These are phyloP conservation scores for Lontra canadensis DNA, from an alignment of 2,113 vertebrate genomes.

Conservation along the genomic window DNA sequence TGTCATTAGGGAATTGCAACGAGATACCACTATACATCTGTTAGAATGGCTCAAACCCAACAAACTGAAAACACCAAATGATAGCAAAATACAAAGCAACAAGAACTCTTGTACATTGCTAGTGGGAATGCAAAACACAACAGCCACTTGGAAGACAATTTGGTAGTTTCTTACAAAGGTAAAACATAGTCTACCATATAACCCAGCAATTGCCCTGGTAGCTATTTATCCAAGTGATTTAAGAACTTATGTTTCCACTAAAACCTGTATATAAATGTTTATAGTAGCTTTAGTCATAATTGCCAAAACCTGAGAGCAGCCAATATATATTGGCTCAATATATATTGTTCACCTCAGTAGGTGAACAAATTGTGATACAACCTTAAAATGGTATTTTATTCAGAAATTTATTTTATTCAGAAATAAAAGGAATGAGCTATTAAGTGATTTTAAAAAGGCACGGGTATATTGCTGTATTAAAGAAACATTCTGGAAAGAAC, in stretches of 20 bases:
- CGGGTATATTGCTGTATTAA: background rate
- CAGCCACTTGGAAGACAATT: background rate
- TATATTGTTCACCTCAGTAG: background rate
- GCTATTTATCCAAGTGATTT: background rate
- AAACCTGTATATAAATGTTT: background rate
- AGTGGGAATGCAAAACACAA: background rate
- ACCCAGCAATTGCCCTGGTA: background rate
- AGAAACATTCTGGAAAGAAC: background rate
- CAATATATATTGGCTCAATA: background rate
- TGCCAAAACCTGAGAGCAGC: background rate
- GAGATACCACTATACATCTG: background rate
- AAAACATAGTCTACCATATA: background rate
- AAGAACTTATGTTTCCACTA: background rate
- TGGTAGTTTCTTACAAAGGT: background rate
- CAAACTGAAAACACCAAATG: background rate
- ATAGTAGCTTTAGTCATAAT: background rate
- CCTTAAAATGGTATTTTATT: background rate
- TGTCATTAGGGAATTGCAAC: background rate
- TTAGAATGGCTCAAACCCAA: background rate
- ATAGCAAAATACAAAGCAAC: background rate
- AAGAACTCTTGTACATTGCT: background rate
- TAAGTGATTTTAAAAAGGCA: background rate
- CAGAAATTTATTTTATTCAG: background rate
- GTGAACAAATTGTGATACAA: background rate
- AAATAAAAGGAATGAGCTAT: background rate